These are phyloP conservation scores for Platyura marginata DNA, from an alignment of 1,140 invertebrate genomes.

Conservation along the genomic window DNA sequence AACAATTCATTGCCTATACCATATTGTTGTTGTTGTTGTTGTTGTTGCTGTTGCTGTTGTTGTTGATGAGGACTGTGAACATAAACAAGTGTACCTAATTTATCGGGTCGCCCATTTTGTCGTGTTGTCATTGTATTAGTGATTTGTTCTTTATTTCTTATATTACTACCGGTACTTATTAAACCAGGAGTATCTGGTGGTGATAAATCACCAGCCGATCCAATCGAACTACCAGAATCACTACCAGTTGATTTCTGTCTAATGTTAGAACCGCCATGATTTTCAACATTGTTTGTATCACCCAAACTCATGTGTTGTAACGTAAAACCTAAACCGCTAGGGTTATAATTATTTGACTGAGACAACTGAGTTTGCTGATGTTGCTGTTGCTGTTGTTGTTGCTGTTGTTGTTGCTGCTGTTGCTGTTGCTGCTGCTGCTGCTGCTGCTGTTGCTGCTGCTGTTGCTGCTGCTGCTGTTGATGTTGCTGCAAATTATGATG, in stretches of 20 bases:
- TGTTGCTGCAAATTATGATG: constrained; percentile 15
- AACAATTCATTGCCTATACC: too few species aligned
- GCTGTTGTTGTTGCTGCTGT: constrained; percentile 17
- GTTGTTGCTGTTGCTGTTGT: constrained; percentile 1
- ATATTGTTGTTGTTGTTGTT: too few species aligned
- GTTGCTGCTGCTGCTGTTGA: constrained; percentile 23
- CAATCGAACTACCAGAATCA: constrained; percentile 20
- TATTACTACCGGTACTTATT: constrained; percentile 2
- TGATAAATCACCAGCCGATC: constrained; percentile 18
- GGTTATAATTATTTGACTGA: constrained; percentile 21
- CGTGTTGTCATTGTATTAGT: neutral
- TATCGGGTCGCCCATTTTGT: constrained; percentile 6
- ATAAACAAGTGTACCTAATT: constrained; percentile 7
- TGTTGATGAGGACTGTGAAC: too few species aligned
- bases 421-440: constrained; percentile 21
- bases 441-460: constrained; percentile 23
- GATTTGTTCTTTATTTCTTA: constrained; percentile 1
- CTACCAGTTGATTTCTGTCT: constrained; percentile 11
- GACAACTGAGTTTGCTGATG: constrained; percentile 22
- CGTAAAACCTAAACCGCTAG: constrained; percentile 15
- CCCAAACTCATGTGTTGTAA: constrained; percentile 18
- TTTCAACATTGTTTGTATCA: constrained; percentile 1
- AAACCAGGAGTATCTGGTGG: constrained; percentile 17
- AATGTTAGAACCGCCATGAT: neutral
- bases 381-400: constrained; percentile 22